Evolutionary conservation across 2,888 invertebrate genomes (phyloP).

Genomic region (Osedax fenrisi): DNA sequence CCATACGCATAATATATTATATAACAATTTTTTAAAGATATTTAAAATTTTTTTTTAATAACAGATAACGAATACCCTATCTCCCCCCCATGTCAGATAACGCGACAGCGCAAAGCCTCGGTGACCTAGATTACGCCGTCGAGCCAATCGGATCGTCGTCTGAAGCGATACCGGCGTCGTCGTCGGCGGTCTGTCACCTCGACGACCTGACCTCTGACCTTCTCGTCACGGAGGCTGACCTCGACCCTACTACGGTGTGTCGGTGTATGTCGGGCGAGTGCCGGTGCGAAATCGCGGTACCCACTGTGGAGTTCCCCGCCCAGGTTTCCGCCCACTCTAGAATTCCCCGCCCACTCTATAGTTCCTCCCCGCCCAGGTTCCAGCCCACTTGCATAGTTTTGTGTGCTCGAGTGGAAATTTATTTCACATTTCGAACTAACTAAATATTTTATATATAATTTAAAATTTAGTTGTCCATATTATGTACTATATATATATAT

Average conservation of each 20-base stretch:
- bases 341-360: too few relatives aligned
- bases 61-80: too few relatives aligned
- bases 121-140: neutral
- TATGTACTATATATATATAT: too few relatives aligned
- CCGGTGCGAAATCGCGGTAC: neutral
- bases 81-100: conserved; percentile 28
- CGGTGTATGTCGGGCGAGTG: neutral
- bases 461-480: too few relatives aligned
- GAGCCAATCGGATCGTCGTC: neutral
- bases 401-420: too few relatives aligned
- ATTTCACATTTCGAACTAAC: too few relatives aligned
- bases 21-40: too few relatives aligned
- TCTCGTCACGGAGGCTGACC: neutral
- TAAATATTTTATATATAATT: too few relatives aligned
- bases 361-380: too few relatives aligned
- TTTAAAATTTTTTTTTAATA: too few relatives aligned
- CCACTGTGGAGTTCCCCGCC: neutral
- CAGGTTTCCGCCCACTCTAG: neutral
- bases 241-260: neutral
- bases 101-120: neutral
- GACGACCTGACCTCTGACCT: neutral
- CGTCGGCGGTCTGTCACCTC: neutral
- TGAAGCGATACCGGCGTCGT: neutral
- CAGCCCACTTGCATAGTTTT: too few relatives aligned
- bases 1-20: too few relatives aligned